A percentile compares a stretch with the other conserved stretches of the same genome.
Evolutionary conservation across 2,888 invertebrate genomes (phyloP).

Genomic region (Coelinius sp.): DNA sequence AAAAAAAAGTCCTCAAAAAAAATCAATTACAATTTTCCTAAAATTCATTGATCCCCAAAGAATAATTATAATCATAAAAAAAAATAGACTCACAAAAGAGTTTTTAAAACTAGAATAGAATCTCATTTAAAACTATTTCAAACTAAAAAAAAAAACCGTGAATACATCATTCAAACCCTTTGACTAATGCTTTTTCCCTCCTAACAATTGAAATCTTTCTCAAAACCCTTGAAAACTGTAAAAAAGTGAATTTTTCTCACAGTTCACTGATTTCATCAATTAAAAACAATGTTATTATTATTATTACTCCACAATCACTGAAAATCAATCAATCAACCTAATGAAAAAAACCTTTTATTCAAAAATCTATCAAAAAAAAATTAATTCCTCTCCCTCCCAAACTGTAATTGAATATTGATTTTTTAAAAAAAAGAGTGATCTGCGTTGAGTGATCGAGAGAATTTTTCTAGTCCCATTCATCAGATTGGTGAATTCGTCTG

Average conservation of each 20-base stretch:
- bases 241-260: background rate
- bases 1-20: background rate
- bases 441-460: conserved; percentile 27
- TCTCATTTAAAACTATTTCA: background rate
- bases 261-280: conserved; percentile 16
- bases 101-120: background rate
- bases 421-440: conserved; percentile 29
- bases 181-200: background rate
- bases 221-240: background rate
- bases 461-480: conserved; percentile 31
- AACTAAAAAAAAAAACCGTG: background rate
- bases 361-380: conserved; percentile 16
- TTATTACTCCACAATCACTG: background rate
- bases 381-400: background rate
- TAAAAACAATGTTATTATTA: background rate
- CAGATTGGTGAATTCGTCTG: conserved; percentile 35
- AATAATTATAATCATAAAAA: background rate
- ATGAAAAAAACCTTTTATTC: background rate
- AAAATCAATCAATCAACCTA: background rate
- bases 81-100: background rate
- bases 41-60: background rate
- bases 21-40: background rate
- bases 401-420: conserved; percentile 20
- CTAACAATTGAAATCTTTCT: background rate
- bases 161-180: background rate